Evolutionary conservation across 2,888 invertebrate species (phyloP).

Genomic region (Cactoblastis cactorum): DNA sequence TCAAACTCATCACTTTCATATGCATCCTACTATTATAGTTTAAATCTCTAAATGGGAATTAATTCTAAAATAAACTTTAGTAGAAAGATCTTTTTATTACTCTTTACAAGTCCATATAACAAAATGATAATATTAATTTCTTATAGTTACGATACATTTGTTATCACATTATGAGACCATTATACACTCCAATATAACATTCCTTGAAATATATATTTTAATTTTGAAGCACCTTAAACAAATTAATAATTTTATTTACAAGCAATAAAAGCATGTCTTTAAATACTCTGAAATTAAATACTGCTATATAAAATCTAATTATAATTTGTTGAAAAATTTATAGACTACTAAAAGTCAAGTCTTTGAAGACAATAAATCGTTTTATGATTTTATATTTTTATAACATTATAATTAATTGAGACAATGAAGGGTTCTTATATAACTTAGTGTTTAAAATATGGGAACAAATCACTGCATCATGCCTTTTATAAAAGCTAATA

Average conservation of each 20-base stretch:
- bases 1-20: no score
- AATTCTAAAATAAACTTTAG: not conserved
- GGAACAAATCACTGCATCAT: not conserved
- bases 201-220: not conserved
- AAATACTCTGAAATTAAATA: conserved; percentile 18
- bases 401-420: no score
- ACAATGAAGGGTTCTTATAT: no score
- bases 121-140: not conserved
- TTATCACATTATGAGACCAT: conserved; percentile 71
- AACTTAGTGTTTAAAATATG: not conserved
- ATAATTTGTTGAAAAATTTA: not conserved
- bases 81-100: conserved; percentile 8
- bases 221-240: not conserved
- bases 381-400: no score
- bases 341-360: no score
- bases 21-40: no score
- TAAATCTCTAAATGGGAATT: no score
- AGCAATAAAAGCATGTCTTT: not conserved
- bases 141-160: conserved; percentile 23
- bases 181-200: conserved; percentile 35
- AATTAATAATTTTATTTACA: not conserved
- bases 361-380: no score
- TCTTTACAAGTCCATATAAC: not conserved
- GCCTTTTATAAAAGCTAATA: not conserved
- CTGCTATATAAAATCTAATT: conserved; percentile 6